Percentiles rank a stretch among this genome's conserved stretches.
Conservation (phyloP, 2,797 vertebrate species). For the Gallinago stenura region DNA sequence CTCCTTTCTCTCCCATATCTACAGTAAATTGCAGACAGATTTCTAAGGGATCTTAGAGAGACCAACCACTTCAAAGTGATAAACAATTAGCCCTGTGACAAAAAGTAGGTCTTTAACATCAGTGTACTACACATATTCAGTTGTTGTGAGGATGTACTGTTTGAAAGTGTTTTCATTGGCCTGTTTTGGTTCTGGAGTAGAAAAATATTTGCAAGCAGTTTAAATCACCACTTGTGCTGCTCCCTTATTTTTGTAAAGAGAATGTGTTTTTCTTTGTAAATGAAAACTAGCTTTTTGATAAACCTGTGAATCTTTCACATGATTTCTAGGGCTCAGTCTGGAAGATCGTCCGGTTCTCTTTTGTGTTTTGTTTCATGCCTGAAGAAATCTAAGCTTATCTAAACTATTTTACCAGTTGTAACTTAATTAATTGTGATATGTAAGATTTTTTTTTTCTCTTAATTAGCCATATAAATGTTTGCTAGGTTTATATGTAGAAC, state of each 20-base stretch:
- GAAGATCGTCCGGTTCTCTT: background rate
- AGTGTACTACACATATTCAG: background rate
- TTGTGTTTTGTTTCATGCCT: background rate
- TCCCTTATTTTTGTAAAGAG: background rate
- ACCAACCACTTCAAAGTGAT: background rate
- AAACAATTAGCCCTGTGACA: background rate
- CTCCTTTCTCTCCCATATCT: background rate
- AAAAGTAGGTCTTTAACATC: background rate
- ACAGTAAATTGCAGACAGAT: background rate
- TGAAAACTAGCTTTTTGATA: background rate
- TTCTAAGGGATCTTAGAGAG: background rate
- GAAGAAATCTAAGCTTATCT: background rate
- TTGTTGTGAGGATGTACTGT: background rate
- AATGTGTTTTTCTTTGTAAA: background rate
- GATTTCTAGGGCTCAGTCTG: background rate
- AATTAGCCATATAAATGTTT: background rate
- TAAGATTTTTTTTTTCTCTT: background rate
- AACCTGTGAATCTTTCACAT: background rate
- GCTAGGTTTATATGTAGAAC: background rate
- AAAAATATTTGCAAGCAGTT: background rate
- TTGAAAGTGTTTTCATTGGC: background rate
- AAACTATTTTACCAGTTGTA: background rate
- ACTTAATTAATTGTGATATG: background rate
- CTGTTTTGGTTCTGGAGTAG: background rate
- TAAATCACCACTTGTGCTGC: background rate